Conservation (phyloP, 30 jellyfish, hydroid and myxozoan species). For the Phacellophora camtschatica region DNA sequence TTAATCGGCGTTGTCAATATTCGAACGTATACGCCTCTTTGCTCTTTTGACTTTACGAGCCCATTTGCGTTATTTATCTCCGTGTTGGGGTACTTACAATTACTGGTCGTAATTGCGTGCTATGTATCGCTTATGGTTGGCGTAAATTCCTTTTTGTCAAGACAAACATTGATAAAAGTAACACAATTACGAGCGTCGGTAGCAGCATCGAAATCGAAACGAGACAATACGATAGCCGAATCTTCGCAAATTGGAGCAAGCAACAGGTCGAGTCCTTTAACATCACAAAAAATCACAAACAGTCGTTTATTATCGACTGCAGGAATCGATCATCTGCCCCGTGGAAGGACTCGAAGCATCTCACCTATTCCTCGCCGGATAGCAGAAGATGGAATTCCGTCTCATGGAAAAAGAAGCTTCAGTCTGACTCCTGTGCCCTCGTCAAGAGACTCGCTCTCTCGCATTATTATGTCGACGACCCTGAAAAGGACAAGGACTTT, state of each 20-base stretch:
- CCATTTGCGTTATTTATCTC: slow-evolving; percentile 46
- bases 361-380: neutral
- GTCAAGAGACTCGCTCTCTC: slow-evolving; percentile 30
- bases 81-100: slow-evolving; percentile 63
- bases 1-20: slow-evolving; percentile 26
- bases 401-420: slow-evolving; percentile 21
- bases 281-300: neutral
- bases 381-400: neutral
- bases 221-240: slow-evolving; percentile 59
- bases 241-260: slow-evolving; percentile 7
- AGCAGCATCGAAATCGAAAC: slow-evolving; percentile 54
- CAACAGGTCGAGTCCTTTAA: neutral
- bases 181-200: slow-evolving; percentile 68
- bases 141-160: slow-evolving; percentile 49
- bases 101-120: slow-evolving; percentile 28
- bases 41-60: slow-evolving; percentile 65
- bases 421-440: slow-evolving; percentile 18
- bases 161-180: slow-evolving; percentile 56
- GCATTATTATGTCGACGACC: neutral
- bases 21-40: slow-evolving; percentile 32
- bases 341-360: neutral
- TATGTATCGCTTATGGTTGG: slow-evolving; percentile 51
- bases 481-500: slow-evolving; percentile 13
- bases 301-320: neutral
- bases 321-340: neutral